Conservation (phyloP, 2,888 invertebrate genomes). For the Macaria liturata region DNA sequence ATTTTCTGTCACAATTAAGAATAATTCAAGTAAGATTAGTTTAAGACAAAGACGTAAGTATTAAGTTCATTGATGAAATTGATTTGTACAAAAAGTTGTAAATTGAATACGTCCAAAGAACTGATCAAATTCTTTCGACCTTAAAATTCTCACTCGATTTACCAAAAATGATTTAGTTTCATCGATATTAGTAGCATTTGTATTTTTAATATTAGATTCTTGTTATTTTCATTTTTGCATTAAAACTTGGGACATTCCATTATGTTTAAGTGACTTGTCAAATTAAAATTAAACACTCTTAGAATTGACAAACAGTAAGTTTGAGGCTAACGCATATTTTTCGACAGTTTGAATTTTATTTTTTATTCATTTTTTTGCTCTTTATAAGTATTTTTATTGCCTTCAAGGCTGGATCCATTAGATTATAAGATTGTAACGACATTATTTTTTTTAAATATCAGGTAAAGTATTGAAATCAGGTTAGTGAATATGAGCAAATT, state of each 20-base stretch:
- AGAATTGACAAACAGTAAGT: slow-evolving; percentile 4
- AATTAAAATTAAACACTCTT: slow-evolving; percentile 1
- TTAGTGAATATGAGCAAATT: slow-evolving; percentile 7
- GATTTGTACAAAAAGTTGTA: slow-evolving; percentile 41
- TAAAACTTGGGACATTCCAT: slow-evolving; percentile 17
- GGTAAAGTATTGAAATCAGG: neutral
- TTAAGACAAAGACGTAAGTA: no score
- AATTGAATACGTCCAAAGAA: slow-evolving; percentile 47
- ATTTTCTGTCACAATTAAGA: slow-evolving; percentile 56
- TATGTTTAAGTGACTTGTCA: neutral
- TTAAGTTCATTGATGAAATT: slow-evolving; percentile 26
- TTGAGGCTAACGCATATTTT: slow-evolving; percentile 18
- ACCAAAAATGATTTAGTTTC: neutral
- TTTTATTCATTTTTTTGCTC: slow-evolving; percentile 1
- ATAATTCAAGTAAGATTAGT: slow-evolving; percentile 19
- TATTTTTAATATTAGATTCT: no score
- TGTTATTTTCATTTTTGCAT: neutral
- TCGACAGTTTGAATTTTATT: slow-evolving; percentile 1
- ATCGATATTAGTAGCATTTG: no score
- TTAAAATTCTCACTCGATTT: slow-evolving; percentile 10
- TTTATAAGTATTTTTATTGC: slow-evolving; percentile 5
- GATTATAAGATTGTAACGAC: no score
- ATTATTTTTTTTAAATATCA: neutral
- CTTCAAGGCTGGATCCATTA: neutral
- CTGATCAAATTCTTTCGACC: slow-evolving; percentile 38